phyloP scores from a whole-genome alignment of 2,113 vertebrate species.

The Aythya baeri region DNA sequence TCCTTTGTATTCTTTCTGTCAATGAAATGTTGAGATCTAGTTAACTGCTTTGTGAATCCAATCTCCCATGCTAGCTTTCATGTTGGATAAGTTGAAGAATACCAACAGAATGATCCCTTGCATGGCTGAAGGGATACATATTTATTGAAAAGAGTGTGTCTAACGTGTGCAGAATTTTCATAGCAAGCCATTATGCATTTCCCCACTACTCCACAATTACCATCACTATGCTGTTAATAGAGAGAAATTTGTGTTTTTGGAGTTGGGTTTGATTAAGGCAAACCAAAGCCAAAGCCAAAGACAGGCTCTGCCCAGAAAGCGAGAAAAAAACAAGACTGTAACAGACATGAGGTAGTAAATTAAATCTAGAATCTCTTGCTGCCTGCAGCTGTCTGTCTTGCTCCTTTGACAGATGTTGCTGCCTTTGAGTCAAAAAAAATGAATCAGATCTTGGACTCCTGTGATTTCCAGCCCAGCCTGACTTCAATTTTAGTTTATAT shows the following conservation, averaged over 20 bases:
- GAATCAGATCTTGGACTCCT: not conserved
- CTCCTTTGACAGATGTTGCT: not conserved
- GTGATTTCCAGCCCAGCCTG: not conserved
- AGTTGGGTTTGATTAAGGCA: not conserved
- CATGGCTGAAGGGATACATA: not conserved
- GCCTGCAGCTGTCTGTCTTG: not conserved
- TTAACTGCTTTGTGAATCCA: not conserved
- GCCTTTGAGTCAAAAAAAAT: not conserved
- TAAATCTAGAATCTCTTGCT: constrained; percentile 18
- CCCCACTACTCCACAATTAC: not conserved
- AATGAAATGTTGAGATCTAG: not conserved
- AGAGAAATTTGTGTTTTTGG: not conserved
- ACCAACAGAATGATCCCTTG: not conserved
- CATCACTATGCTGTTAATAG: not conserved
- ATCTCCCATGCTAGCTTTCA: not conserved
- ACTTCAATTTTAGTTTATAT: not conserved
- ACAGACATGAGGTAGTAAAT: not conserved
- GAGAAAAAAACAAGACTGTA: not conserved
- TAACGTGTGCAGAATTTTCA: not conserved
- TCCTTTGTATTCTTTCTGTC: not conserved
- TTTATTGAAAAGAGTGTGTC: not conserved
- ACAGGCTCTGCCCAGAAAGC: not conserved
- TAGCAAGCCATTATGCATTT: not conserved
- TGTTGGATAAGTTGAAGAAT: not conserved
- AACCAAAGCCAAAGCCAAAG: not conserved